Evolutionary conservation across 2,797 vertebrate species (phyloP), one percentile per base, ranked within the genome.

Genomic region (Tachyglossus aculeatus): DNA sequence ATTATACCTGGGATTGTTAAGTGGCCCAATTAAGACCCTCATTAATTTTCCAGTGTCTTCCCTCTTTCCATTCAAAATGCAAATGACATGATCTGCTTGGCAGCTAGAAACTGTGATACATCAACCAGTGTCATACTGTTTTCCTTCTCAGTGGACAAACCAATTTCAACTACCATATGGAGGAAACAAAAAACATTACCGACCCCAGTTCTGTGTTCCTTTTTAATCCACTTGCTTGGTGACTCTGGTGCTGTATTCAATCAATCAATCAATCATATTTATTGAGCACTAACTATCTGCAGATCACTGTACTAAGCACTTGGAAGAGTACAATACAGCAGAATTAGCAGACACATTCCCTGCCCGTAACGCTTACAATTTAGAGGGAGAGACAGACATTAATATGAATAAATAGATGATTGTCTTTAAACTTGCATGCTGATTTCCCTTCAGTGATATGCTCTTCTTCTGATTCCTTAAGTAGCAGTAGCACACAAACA

Each of bases 401-500:
- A n/a, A n/a, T n/a, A n/a, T n/a, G n/a, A n/a, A n/a, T n/a, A n/a
- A n/a, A n/a, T n/a, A n/a, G n/a, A n/a, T n/a, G n/a, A n/a, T n/a
- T 70, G 77, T 77, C 44, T 19, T 22, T 77, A 75, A 65, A 84
- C 54, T 67, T 72, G 69, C 67, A 37, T 70, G 80, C 86, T 83
- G 58, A 69, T 60, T 48, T 72, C 64, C 67, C 74, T 65, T 77
- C 64, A 85, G 64, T 51, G 77, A 80, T 80, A 70, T 74, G 79
- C 77, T 86, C 70, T 81, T 74, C 81, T 71, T 77, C 64, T 84
- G 72, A 62, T 57, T 81, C 58, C 37, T 78, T 62, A 79, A 77
- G 76, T 53, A 69, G 29, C 21, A 81, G 74, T 83, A 65, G 77
- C n/a, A 77, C 72, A 74, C 58, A 77, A 79, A 83, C 75, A 79